These are phyloP conservation scores for Drosophila melanocephala DNA, from an alignment of 2,888 invertebrate genomes.

Conservation along the genomic window DNA sequence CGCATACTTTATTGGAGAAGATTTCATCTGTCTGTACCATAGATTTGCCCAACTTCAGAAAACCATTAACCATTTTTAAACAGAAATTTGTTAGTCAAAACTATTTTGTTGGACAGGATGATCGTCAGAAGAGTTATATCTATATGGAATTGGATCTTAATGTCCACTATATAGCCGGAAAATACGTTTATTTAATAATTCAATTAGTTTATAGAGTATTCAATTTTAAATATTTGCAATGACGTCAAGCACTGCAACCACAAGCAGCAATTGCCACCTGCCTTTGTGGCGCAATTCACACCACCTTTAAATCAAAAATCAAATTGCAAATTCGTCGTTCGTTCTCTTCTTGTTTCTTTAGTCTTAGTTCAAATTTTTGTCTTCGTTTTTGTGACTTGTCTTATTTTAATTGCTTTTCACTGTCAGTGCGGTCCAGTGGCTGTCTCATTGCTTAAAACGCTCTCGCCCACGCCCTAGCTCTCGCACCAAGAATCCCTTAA, in stretches of 20 bases:
- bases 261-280: constrained; percentile 22
- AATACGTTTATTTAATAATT: not conserved
- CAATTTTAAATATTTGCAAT: not conserved
- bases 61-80: not conserved
- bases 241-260: constrained; percentile 3
- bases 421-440: constrained; percentile 63
- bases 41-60: not conserved
- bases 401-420: constrained; percentile 74
- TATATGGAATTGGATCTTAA: not conserved
- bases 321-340: constrained; percentile 14
- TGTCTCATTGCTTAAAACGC: constrained; percentile 22
- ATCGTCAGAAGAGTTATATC: not conserved
- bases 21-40: not conserved
- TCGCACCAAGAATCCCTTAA: not conserved
- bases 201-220: not conserved
- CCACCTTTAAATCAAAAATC: constrained; percentile 23
- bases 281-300: not conserved
- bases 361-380: not conserved
- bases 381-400: constrained; percentile 44
- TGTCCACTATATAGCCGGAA: not conserved
- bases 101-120: not conserved
- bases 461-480: not conserved
- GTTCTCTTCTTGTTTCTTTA: not conserved
- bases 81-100: not conserved
- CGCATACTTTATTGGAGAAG: not conserved